Base-by-base conservation (phyloP, 2,113 vertebrate species). In the Gnathonemus echidnorhynchus region DNA sequence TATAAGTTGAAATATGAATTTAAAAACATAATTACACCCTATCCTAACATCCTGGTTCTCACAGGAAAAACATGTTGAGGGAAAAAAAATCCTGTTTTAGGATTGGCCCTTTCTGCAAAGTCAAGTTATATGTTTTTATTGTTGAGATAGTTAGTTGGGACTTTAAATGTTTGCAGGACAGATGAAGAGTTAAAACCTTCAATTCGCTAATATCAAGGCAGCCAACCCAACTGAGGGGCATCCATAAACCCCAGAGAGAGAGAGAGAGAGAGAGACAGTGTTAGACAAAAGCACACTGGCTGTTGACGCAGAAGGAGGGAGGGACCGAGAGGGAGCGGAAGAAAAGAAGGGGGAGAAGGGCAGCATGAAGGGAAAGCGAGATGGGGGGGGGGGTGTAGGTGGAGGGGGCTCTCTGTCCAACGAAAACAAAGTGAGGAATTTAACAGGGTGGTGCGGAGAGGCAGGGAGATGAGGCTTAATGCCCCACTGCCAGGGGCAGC, bases 401-500 rank as follows among this genome's bases (percentile, higher is more conserved):
- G 56, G 88, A 80, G 66, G 53, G 39, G 31, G 46, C 17, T 56
- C 53, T 17, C n/a, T 27, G n/a, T 90, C 89, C 80, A 89, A 88
- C 10, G 62, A 91, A 91, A 91, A 90, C 88, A 90, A 90, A 90
- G 90, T 90, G 87, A 89, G 88, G 84, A 80, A 90, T 90, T 90
- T 89, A 89, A 89, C 90, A 89, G 56, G 86, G 74, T 90, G 85
- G 87, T 88, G 87, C 45, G 11, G 77, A 90, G 90, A 90, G 90
- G 90, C 88, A 89, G 77, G 88, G 90, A 90, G 90, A 88, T 80
- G 66, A n/a, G 27, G 80, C 58, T 89, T 90, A 90, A 89, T 86
- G 31, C 66, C 90, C 90, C 83, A 70, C 74, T 90, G 89, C 88
- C 56, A 62, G 35, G 56, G 52, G 87, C 46, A 39, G 45, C 70